Base-by-base conservation (phyloP, 2,888 invertebrate species). In the Mesorhabditis belari region DNA sequence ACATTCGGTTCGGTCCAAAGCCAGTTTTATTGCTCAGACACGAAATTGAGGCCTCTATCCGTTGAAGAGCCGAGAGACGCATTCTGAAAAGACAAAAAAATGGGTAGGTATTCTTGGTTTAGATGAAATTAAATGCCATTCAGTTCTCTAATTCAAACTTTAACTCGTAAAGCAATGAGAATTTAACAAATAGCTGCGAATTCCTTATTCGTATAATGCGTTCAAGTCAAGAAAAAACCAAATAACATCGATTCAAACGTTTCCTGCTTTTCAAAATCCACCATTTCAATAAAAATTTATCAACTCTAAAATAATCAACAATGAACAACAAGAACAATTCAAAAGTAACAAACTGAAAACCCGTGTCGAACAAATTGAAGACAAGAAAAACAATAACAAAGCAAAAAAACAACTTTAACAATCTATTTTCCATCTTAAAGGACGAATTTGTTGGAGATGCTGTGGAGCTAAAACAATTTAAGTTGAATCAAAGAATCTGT, bases 1-100 rank as follows among this genome's bases (percentile, higher is more conserved):
- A 71, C 44, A 76, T 68, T 23, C 77, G 67, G 57, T 79, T 77
- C 35, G 77, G 75, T 23, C 77, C 76, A 56, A 74, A 77, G 3
- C 77, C 76, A 3, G 74, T 75, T 62, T 77, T 77, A 54, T 72
- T 69, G 56, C 72, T 75, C 53, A 60, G 26, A 2, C 58, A 53
- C 5, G 19, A 19, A 19, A 35, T 28, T 3, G 58, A 26, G 9
- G 58, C 27, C 17, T 54, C 51, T 21, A 62, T 17, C 3, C 44
- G 25, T 12, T 26, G 53, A 21, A 26, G 49, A 9, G 58, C 9
- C 19, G 62, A 62, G 21, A 26, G 49, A 6, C 62, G 54, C 51
- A 58, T 53, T n/a, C n/a, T n/a, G n/a, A n/a, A n/a, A n/a, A n/a
- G n/a, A n/a, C 44, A 17, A 35, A 35, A n/a, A 35, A 35, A 1